These are phyloP conservation scores for Smutsia gigantea DNA, from an alignment of 2,797 vertebrate species.

Conservation along the genomic window DNA sequence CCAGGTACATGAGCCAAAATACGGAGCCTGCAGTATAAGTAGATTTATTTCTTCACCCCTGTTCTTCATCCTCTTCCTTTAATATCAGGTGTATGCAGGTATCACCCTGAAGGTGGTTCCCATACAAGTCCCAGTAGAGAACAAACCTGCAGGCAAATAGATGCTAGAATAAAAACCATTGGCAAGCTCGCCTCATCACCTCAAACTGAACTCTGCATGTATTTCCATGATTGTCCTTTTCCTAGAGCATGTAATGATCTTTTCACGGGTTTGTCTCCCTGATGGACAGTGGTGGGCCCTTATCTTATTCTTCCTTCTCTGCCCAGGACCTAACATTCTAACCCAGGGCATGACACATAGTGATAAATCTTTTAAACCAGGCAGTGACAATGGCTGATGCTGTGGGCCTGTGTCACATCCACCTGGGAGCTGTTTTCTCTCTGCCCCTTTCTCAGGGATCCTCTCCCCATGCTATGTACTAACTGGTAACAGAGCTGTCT, in stretches of 20 bases:
- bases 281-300: neutral
- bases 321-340: neutral
- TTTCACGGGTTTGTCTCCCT: neutral
- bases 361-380: neutral
- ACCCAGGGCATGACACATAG: neutral
- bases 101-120: neutral
- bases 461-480: neutral
- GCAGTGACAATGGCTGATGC: neutral
- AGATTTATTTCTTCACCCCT: neutral
- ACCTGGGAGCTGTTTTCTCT: neutral
- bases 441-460: neutral
- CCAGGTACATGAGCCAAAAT: neutral
- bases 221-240: neutral
- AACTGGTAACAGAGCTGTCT: neutral
- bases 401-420: neutral
- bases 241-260: neutral
- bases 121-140: neutral
- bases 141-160: neutral
- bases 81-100: neutral
- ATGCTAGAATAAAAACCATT: neutral
- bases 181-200: neutral
- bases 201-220: neutral
- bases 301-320: neutral
- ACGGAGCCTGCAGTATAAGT: accelerated
- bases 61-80: neutral